phyloP scores from a whole-genome alignment of 1,140 invertebrate species.

The Pinna nobilis region DNA sequence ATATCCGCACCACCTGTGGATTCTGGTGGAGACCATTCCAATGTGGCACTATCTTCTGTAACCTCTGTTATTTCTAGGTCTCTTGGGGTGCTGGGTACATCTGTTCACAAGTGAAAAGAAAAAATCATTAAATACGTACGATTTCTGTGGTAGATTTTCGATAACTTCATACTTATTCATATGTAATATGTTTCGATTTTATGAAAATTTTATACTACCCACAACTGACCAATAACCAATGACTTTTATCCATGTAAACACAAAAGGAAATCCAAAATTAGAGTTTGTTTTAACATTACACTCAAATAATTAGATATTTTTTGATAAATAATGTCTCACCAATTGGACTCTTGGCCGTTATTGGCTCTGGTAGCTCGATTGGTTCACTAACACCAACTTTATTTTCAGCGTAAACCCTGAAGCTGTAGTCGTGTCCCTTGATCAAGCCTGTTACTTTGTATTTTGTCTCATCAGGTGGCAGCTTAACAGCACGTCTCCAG shows the following conservation, averaged over 20 bases:
- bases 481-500: conserved; percentile 92
- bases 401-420: conserved; percentile 97
- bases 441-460: conserved; percentile 87
- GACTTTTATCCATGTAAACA: too few species aligned
- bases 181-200: too few species aligned
- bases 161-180: too few species aligned
- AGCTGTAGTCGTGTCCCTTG: conserved; percentile 97
- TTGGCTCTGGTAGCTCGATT: conserved; percentile 85
- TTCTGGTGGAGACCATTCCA: conserved; percentile 93
- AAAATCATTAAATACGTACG: too few species aligned
- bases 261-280: neutral
- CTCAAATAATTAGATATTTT: too few species aligned
- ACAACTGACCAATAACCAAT: too few species aligned
- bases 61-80: conserved; percentile 64
- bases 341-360: conserved; percentile 87
- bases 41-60: conserved; percentile 62
- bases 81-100: conserved; percentile 61
- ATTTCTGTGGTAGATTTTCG: too few species aligned
- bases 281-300: too few species aligned
- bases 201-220: too few species aligned
- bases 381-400: conserved; percentile 96
- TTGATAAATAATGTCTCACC: conserved; percentile 56
- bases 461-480: conserved; percentile 53
- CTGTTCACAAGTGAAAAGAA: too few species aligned
- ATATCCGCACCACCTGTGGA: conserved; percentile 97